These are phyloP conservation scores for Struthio camelus DNA, from an alignment of 2,113 vertebrate genomes.

Conservation along the genomic window DNA sequence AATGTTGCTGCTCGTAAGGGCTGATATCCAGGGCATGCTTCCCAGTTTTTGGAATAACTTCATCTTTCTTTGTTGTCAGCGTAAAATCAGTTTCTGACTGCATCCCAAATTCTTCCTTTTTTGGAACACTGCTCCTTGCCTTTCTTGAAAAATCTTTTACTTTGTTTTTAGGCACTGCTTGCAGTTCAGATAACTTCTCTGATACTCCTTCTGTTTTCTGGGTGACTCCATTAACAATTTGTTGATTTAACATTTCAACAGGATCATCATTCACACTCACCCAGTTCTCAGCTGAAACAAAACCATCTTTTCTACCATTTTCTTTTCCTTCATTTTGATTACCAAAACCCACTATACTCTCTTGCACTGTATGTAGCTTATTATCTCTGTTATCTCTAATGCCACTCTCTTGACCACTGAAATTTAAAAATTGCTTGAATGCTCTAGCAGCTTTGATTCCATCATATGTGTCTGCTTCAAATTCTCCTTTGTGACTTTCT, in stretches of 20 bases:
- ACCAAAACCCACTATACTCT: neutral
- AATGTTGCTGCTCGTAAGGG: neutral
- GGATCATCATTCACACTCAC: neutral
- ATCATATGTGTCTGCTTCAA: neutral
- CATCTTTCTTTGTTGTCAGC: neutral
- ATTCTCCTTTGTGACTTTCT: neutral
- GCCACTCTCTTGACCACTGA: neutral
- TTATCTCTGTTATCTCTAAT: neutral
- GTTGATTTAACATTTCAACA: neutral
- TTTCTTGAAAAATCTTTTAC: neutral
- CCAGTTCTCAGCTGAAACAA: neutral
- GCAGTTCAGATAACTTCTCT: neutral
- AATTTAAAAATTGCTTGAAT: neutral
- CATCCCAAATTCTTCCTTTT: neutral
- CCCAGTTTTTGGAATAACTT: neutral
- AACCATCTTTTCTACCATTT: neutral
- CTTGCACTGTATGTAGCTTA: neutral
- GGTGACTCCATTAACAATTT: neutral
- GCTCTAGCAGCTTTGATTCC: neutral
- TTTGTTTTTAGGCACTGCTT: neutral
- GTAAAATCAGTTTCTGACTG: neutral
- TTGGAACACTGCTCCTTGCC: neutral
- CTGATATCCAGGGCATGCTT: neutral
- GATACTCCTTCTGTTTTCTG: neutral
- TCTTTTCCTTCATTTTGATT: neutral